phyloP scores from a whole-genome alignment of 2,797 vertebrate genomes.

The Scyliorhinus canicula region DNA sequence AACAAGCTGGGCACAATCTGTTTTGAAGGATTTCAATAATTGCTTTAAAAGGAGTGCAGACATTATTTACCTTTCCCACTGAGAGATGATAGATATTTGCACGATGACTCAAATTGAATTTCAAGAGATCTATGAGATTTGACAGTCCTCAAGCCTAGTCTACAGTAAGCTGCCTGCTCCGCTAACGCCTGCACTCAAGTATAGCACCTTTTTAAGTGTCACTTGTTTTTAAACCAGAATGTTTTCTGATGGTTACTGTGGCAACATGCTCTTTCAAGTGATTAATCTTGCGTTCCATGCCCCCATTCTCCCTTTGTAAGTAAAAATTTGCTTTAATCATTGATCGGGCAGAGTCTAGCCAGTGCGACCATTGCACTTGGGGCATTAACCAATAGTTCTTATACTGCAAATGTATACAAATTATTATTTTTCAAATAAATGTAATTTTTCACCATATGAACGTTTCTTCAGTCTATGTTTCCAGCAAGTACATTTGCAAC shows the following conservation, averaged over 20 bases:
- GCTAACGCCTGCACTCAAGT: neutral
- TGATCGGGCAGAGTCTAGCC: constrained; percentile 8
- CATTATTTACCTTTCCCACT: neutral
- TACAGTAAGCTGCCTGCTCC: neutral
- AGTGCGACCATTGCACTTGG: neutral
- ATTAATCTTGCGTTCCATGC: constrained; percentile 28
- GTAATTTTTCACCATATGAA: neutral
- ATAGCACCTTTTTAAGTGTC: constrained; percentile 10
- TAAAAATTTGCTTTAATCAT: constrained; percentile 25
- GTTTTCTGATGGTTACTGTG: constrained; percentile 7
- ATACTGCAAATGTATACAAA: neutral
- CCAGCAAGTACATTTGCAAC: neutral
- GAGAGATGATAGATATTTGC: neutral
- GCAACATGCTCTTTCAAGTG: constrained; percentile 30
- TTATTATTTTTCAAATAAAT: neutral
- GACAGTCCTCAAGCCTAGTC: neutral
- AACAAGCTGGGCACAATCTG: neutral
- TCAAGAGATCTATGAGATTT: neutral
- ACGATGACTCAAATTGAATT: neutral
- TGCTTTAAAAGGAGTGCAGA: neutral
- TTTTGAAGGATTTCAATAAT: neutral
- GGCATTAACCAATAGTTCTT: neutral
- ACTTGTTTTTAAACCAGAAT: constrained; percentile 22
- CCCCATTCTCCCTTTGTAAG: constrained; percentile 31
- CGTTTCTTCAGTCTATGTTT: neutral